Percentiles rank a stretch among this genome's conserved stretches.
These are phyloP conservation scores for Sarcophilus harrisii DNA, from an alignment of 2,797 vertebrate species.

Conservation along the genomic window DNA sequence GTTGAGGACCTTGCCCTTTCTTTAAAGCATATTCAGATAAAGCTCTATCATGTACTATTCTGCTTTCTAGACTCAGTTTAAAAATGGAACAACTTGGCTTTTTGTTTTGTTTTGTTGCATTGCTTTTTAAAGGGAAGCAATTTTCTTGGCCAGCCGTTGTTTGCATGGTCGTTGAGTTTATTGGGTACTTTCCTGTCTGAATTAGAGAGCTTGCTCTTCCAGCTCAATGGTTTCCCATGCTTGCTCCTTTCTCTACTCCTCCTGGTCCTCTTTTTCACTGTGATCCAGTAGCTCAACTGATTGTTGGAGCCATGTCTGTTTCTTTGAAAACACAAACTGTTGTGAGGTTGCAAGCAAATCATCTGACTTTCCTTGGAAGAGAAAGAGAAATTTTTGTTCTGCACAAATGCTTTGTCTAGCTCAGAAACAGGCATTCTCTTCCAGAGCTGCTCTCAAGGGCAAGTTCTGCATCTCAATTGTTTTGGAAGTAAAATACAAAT, in stretches of 20 bases:
- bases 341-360: not conserved
- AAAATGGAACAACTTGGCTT: not conserved
- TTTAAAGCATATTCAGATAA: not conserved
- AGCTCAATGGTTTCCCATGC: not conserved
- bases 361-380: not conserved
- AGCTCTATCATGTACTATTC: not conserved
- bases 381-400: not conserved
- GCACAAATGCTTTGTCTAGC: not conserved
- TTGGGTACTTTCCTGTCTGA: not conserved
- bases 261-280: not conserved
- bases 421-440: not conserved
- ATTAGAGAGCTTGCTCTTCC: not conserved
- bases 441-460: not conserved
- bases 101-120: not conserved
- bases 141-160: slow-evolving; percentile 15
- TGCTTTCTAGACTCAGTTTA: not conserved
- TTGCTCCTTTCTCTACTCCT: not conserved
- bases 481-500: not conserved
- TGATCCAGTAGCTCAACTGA: not conserved
- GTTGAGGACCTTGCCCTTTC: not conserved
- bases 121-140: not conserved
- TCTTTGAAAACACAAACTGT: not conserved
- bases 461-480: not conserved
- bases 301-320: not conserved
- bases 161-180: not conserved